A percentile compares a stretch with the other conserved stretches of the same genome.
Evolutionary conservation across 2,888 invertebrate species (phyloP).

Genomic region (Tupiocoris notatus): DNA sequence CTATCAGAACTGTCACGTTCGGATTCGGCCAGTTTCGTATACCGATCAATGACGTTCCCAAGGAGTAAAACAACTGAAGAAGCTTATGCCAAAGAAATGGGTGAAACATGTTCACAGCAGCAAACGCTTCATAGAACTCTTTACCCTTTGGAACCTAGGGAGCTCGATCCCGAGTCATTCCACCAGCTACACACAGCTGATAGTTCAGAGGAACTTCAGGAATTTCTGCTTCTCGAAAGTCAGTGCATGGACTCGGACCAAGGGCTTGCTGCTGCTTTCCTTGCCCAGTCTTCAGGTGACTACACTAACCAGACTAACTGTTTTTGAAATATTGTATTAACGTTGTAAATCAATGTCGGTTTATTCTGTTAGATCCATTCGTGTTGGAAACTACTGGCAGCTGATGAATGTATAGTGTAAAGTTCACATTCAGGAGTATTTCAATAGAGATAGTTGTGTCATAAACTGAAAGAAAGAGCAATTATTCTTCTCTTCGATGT

Average conservation of each 20-base stretch:
- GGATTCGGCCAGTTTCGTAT: conserved; percentile 14
- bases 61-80: conserved; percentile 43
- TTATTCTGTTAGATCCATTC: conserved; percentile 1
- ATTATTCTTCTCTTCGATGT: no score
- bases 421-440: no score
- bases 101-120: conserved; percentile 8
- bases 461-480: no score
- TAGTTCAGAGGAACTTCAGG: conserved; percentile 63
- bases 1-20: conserved; percentile 28
- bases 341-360: conserved; percentile 3
- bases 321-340: not conserved
- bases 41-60: conserved; percentile 45
- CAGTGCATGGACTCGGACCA: conserved; percentile 59
- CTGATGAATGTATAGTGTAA: no score
- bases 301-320: conserved; percentile 2
- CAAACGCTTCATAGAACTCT: conserved; percentile 53
- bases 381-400: not conserved
- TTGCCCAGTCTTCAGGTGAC: conserved; percentile 45
- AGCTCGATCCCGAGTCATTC: conserved; percentile 60
- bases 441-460: no score
- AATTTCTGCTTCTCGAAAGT: conserved; percentile 62
- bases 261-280: conserved; percentile 57
- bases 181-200: conserved; percentile 62
- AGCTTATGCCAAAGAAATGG: conserved; percentile 27
- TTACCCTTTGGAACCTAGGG: conserved; percentile 61